Percentiles rank a stretch among this genome's conserved stretches.
phyloP scores from a whole-genome alignment of 2,113 vertebrate genomes.

The Cynocephalus volans region DNA sequence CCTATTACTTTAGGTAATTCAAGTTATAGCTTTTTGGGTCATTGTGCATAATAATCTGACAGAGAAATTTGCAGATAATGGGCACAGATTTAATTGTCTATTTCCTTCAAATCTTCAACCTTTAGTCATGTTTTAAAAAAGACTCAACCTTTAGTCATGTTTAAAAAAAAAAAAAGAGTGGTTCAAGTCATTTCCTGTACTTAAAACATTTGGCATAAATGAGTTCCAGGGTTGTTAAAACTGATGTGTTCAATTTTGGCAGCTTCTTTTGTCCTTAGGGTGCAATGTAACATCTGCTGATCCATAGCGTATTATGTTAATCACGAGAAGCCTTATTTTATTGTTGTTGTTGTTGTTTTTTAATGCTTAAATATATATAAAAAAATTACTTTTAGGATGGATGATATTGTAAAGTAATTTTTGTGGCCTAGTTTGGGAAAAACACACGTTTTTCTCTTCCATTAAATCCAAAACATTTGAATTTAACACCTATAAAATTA shows the following conservation, averaged over 20 bases:
- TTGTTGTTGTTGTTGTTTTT: not conserved
- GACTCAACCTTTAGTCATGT: not conserved
- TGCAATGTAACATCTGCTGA: conserved; percentile 17
- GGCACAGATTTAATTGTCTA: not conserved
- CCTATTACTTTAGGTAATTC: conserved; percentile 9
- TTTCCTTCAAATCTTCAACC: not conserved
- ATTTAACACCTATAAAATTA: not conserved
- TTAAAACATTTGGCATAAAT: conserved; percentile 75
- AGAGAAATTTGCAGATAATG: not conserved
- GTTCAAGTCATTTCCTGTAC: conserved; percentile 69
- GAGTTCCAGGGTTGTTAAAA: conserved; percentile 65
- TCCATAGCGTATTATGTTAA: not conserved
- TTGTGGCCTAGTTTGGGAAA: not conserved
- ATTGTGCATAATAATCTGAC: not conserved
- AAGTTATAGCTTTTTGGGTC: not conserved
- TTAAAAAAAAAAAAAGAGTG: conserved; percentile 2
- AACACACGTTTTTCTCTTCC: not conserved
- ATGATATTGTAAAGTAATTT: not conserved
- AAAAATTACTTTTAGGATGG: not conserved
- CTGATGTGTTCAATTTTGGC: conserved; percentile 58
- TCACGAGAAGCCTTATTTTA: not conserved
- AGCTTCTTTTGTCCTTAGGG: conserved; percentile 49
- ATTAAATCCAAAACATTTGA: conserved; percentile 30
- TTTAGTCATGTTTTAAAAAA: conserved; percentile 39
- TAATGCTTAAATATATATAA: not conserved